Evolutionary conservation across 2,888 invertebrate species (phyloP), one percentile per base, ranked within the genome.

Genomic region (Zaprionus lineosus): DNA sequence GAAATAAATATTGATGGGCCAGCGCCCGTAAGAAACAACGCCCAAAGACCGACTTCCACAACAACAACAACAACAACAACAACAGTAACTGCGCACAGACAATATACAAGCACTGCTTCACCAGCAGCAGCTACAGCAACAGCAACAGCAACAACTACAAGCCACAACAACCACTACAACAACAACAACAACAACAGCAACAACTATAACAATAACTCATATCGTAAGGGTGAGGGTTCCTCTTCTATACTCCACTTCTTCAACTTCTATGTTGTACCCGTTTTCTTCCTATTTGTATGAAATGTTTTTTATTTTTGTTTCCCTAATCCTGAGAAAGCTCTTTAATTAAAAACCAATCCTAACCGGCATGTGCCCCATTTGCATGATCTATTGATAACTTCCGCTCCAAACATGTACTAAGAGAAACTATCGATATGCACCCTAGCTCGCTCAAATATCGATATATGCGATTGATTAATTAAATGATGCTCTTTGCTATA

Each of bases 1-100:
- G 90, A 90, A 82, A 90, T 90, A 67, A 89, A 90, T 86, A 90
- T 90, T 81, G 90, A 88, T 87, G 89, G 88, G 77, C 88, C 89
- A 61, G 74, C 85, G 53, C 62, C 74, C 52, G 21, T 40, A 39
- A 36, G 28, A 52, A 68, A 60, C 64, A 69, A 66, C 53, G 65
- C 67, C 63, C 71, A 77, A 67, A 64, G 60, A 61, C 43, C 55
- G 58, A 67, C 47, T 59, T 55, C 62, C 61, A 59, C 77, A 74
- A 53, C 74, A 65, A 57, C 39, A 15, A 3, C 56, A 34, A 47
- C 40, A 15, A 52, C 29, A 63, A 48, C 63, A 57, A 57, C 76
- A 73, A 71, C 77, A 78, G n/a, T n/a, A n/a, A 85, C 76, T 72
- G 69, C 83, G 83, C 87, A 87, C 85, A 88, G 86, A 87, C 85